Evolutionary conservation across 2,888 invertebrate species (phyloP), one percentile per base, ranked within the genome.

Genomic region (Noctuana brunneofusca): DNA sequence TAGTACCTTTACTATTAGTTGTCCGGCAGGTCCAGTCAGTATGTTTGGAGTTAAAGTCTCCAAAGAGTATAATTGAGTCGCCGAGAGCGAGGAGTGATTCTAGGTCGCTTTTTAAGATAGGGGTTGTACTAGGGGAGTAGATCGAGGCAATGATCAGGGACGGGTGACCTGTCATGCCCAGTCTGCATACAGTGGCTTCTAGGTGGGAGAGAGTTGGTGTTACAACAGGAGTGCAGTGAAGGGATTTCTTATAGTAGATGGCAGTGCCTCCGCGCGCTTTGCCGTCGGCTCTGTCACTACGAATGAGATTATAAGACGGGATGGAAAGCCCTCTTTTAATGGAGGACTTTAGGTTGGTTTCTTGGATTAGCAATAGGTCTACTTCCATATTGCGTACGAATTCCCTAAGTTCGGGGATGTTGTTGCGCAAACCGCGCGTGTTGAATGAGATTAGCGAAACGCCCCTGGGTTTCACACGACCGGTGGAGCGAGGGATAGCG

Each of bases 171-270:
- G 57, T 48, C 57, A 57, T 48, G 9, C 57, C 57, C 9, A 48
- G 14, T 5, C 14, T 57, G 3, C 57, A 57, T 0, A 58, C 16
- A 12, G 69, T 58, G 22, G 58, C 49, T 58, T 58, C 58, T 6
- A 58, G 35, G 12, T 49, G 24, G 14, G 35, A 24, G 5, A 58
- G 38, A 0, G 48, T 0, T 0, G 48, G 48, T 0, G 57, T 35
- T 18, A 3, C 20, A 1, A 57, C 11, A 1, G 14, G 32, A 4
- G 57, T 6, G 9, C 38, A 49, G 16, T 58, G 38, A 0, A 58
- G 12, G 1, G 35, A 49, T 12, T 8, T 58, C 38, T 24, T 57
- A 4, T 48, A 57, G 48, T 57, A 57, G 1, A 56, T 46, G 56
- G 56, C 56, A 46, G 56, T 55, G 27, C 43, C 55, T 0, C 55